Percentiles rank a stretch among this genome's conserved stretches.
Conservation (phyloP, 2,113 vertebrate species). For the Isichthys henryi region DNA sequence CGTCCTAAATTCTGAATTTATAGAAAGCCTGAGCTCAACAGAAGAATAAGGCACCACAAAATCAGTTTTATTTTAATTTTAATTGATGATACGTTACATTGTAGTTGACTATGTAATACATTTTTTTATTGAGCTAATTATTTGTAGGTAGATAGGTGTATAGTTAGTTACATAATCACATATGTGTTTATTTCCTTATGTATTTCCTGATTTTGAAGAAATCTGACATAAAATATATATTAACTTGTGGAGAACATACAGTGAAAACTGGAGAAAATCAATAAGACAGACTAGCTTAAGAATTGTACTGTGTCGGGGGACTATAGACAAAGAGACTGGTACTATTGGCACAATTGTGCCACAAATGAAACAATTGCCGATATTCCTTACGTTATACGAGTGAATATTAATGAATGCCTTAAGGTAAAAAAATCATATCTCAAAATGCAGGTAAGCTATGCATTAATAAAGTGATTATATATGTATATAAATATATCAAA, state of each 20-base stretch:
- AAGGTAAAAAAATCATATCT: background rate
- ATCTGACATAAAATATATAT: background rate
- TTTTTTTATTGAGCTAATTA: background rate
- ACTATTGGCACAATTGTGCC: background rate
- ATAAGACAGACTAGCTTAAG: background rate
- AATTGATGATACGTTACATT: background rate
- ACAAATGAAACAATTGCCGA: background rate
- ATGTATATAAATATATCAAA: background rate
- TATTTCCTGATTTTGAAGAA: background rate
- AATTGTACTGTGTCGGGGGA: background rate
- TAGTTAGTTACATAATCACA: background rate
- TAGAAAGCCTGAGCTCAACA: background rate
- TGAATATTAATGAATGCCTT: background rate
- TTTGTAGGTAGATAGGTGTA: background rate
- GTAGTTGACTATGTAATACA: background rate
- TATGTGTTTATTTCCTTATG: background rate
- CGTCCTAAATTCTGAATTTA: background rate
- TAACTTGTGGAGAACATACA: background rate
- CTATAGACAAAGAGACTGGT: background rate
- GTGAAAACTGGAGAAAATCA: background rate
- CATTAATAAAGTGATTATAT: background rate
- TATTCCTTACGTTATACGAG: background rate
- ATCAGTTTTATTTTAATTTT: background rate
- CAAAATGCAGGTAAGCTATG: background rate
- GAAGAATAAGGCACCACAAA: background rate